Evolutionary conservation across 2,888 invertebrate genomes (phyloP), one percentile per base, ranked within the genome.

Genomic region (Anorthoa munda): DNA sequence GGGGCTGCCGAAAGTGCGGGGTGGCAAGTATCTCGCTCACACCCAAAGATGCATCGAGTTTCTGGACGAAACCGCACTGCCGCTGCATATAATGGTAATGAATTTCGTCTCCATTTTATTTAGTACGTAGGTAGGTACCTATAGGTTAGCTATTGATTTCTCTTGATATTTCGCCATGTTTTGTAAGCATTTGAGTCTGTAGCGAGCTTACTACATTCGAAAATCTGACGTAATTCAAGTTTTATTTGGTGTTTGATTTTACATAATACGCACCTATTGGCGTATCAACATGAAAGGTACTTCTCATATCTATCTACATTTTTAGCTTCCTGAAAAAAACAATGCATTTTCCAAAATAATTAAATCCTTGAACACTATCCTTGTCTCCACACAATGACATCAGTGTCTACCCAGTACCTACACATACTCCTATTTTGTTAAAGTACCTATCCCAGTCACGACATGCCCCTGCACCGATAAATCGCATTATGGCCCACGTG

Each of bases 401-500:
- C 87, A 89, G 90, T 92, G 71, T 61, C 66, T 75, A 76, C 45
- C 17, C 59, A 69, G n/a, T n/a, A n/a, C 26, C 31, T 56, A 64
- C 55, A 92, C 91, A 88, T 90, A 93, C 64, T 60, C 26, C 48
- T 73, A 77, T 80, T 93, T 93, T 92, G 88, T 90, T 86, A 87
- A 81, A 92, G 89, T 90, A 93, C 89, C 89, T 92, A 91, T 89
- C 91, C 92, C 89, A 94, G 94, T 95, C 95, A 94, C 94, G 94
- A 93, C 94, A 93, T 93, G 92, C 92, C 90, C 92, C 92, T 91
- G 92, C 93, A 91, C 93, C 94, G 93, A 95, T 95, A 95, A 95
- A 95, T 95, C 94, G 95, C 94, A 95, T 95, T 95, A 95, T 92
- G 90, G 93, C 92, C 94, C 95, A 95, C 96, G 96, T 96, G 95